Conservation (phyloP, 2,113 vertebrate species). For the Lontra canadensis region DNA sequence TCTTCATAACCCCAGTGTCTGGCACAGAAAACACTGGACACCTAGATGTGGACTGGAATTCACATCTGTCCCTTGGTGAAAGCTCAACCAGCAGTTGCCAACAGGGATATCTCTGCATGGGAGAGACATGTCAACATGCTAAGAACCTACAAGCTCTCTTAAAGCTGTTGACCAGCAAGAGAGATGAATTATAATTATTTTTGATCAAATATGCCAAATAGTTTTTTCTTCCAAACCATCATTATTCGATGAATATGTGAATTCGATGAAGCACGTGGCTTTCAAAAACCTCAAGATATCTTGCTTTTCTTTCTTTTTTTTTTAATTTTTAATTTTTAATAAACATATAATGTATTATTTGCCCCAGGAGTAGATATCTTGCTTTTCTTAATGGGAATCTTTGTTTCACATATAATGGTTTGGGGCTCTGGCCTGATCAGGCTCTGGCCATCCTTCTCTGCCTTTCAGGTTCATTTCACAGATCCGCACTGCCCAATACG, state of each 20-base stretch:
- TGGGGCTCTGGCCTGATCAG: not conserved
- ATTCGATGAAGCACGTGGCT: not conserved
- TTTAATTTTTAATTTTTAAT: too few species aligned
- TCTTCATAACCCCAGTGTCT: not conserved
- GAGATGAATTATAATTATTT: slow-evolving; percentile 15
- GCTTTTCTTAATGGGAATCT: not conserved
- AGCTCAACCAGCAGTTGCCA: not conserved
- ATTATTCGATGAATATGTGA: not conserved
- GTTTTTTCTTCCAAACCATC: not conserved
- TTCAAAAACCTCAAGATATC: not conserved
- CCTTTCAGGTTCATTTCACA: not conserved
- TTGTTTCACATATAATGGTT: not conserved
- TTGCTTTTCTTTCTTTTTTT: not conserved
- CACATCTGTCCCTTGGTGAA: not conserved
- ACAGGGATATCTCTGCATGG: not conserved
- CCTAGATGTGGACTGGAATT: not conserved
- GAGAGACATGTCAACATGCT: not conserved
- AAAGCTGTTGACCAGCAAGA: not conserved
- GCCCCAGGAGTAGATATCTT: not conserved
- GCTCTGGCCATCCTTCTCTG: not conserved
- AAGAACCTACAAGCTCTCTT: not conserved
- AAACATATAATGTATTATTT: too few species aligned
- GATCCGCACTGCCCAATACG: not conserved
- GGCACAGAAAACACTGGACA: not conserved
- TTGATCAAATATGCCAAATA: not conserved